Conservation (phyloP, 1,140 invertebrate species). For the Zophobas morio region DNA sequence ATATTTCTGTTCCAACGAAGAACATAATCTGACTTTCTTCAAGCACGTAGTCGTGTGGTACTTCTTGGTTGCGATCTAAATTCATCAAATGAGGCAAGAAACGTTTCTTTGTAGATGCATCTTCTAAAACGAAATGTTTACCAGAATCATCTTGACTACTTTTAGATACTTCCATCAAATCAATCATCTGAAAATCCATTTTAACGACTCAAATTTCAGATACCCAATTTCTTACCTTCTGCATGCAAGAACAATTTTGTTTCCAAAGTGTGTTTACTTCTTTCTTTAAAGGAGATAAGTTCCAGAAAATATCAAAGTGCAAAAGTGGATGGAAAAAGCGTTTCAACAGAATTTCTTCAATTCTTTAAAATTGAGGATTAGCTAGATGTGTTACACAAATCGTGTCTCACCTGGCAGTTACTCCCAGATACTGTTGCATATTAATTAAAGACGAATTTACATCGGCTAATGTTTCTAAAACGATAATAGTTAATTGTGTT, state of each 20-base stretch:
- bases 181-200: constrained; percentile 3
- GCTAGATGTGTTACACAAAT: too few species aligned
- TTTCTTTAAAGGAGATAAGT: too few species aligned
- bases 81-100: not conserved
- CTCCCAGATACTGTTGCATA: not conserved
- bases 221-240: not conserved
- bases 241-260: not conserved
- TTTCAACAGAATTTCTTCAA: not conserved
- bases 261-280: not conserved
- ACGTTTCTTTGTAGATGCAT: not conserved
- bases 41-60: not conserved
- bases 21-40: too few species aligned
- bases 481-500: not conserved
- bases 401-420: too few species aligned
- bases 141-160: not conserved
- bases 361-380: not conserved
- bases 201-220: not conserved
- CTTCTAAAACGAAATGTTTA: too few species aligned
- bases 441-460: not conserved
- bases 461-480: constrained; percentile 8
- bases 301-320: too few species aligned
- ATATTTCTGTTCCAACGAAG: not conserved
- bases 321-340: not conserved
- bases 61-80: not conserved
- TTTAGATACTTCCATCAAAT: not conserved